phyloP scores from a whole-genome alignment of 2,797 vertebrate species.

The Lepus townsendii region DNA sequence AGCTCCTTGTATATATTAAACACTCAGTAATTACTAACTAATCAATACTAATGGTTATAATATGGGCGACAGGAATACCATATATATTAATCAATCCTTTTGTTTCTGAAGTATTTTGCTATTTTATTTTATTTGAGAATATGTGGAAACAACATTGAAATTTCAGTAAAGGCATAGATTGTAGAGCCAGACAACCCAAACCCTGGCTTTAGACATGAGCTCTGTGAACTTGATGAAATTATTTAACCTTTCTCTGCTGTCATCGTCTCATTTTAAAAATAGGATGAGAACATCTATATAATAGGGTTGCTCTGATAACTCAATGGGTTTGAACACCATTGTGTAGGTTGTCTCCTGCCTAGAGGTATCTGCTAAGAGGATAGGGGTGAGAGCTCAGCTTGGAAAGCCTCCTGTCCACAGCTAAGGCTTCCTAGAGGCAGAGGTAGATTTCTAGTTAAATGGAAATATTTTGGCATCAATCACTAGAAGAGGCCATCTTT shows the following conservation, averaged over 20 bases:
- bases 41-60: neutral
- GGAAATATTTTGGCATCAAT: neutral
- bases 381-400: accelerated
- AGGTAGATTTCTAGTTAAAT: neutral
- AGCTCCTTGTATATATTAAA: neutral
- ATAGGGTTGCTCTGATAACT: neutral
- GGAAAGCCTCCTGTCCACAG: neutral
- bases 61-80: neutral
- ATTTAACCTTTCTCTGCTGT: neutral
- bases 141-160: neutral
- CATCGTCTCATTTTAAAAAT: neutral
- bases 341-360: accelerated
- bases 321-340: neutral
- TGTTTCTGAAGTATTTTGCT: neutral
- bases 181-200: neutral
- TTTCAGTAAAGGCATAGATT: neutral
- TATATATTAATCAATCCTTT: neutral
- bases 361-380: neutral
- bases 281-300: neutral
- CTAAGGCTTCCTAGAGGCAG: neutral
- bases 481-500: neutral
- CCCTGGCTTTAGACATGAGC: neutral
- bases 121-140: neutral
- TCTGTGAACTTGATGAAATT: neutral
- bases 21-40: neutral